These are phyloP conservation scores for Agapornis roseicollis DNA, from an alignment of 2,113 vertebrate species.

Conservation along the genomic window DNA sequence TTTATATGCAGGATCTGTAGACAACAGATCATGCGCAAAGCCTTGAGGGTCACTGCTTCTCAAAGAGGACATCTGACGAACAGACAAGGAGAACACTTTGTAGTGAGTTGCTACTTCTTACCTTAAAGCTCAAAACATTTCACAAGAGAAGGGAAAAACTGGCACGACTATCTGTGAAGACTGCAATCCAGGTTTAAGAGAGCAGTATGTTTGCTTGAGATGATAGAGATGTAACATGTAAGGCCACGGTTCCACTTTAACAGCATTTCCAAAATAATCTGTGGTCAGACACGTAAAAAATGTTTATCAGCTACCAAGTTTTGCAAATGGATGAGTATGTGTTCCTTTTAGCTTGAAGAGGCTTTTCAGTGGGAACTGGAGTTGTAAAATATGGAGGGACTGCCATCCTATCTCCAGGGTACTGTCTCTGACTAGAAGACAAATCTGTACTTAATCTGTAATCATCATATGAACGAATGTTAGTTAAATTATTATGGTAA, in stretches of 20 bases:
- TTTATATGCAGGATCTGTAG: neutral
- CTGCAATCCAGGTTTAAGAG: neutral
- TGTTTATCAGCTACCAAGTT: neutral
- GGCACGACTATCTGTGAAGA: neutral
- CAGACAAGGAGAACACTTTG: neutral
- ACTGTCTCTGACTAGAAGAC: neutral
- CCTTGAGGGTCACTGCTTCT: neutral
- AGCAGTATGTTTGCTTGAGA: neutral
- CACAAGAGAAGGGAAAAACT: neutral
- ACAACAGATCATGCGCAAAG: neutral
- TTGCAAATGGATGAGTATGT: neutral
- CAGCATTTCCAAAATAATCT: neutral
- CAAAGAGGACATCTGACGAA: neutral
- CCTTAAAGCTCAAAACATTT: neutral
- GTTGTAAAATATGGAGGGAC: neutral
- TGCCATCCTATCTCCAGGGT: neutral
- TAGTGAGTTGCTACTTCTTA: neutral
- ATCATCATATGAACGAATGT: neutral
- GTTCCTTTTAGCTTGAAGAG: neutral
- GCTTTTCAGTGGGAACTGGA: neutral
- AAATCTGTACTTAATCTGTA: neutral
- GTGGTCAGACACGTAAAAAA: neutral
- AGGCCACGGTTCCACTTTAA: neutral
- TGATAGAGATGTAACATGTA: neutral
- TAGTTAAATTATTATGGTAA: neutral